Evolutionary conservation across 2,888 invertebrate species (phyloP), one percentile per base, ranked within the genome.

Genomic region (Heteromurus nitidus): DNA sequence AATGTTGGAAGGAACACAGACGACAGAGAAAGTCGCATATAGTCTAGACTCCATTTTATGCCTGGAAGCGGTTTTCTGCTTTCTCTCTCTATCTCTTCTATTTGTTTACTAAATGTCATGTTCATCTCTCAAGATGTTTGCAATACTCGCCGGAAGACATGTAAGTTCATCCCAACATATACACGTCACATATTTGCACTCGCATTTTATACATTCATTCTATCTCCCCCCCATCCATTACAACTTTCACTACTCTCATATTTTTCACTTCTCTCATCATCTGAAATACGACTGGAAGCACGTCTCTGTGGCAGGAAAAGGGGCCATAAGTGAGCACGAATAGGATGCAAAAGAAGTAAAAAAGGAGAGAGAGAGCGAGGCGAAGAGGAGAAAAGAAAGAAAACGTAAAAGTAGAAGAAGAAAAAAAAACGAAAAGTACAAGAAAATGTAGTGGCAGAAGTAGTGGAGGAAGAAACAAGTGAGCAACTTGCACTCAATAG

Each of bases 401-500:
- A 65, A 20, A 65, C 60, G 55, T 30, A 62, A 22, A 74, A 20
- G 67, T 55, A 55, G 24, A 64, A 74, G 47, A n/a, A 47, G 28
- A 60, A 69, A 50, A 69, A 69, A 24, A 44, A 24, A 7, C 36
- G 42, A 58, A 30, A 31, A 47, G 58, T n/a, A 47, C 3, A 16
- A 16, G 47, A 47, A 47, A 47, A n/a, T 47, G 47, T 47, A 47
- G 60, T 42, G 47, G 60, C 30, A 16, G 1, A 11, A 11, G 26
- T 30, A 13, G 30, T 30, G 60, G 60, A 18, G 26, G 74, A 28
- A 55, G 55, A 55, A 60, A 62, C 58, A 50, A 75, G 75, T 72
- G 60, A 80, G 76, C 64, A 85, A 85, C 83, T 85, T 82, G 80
- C 85, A 85, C 84, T 84, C 85, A 85, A 85, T 85, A 84, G 82